A percentile compares a stretch with the other conserved stretches of the same genome.
phyloP scores from a whole-genome alignment of 2,797 vertebrate genomes.

The Mastacembelus armatus region DNA sequence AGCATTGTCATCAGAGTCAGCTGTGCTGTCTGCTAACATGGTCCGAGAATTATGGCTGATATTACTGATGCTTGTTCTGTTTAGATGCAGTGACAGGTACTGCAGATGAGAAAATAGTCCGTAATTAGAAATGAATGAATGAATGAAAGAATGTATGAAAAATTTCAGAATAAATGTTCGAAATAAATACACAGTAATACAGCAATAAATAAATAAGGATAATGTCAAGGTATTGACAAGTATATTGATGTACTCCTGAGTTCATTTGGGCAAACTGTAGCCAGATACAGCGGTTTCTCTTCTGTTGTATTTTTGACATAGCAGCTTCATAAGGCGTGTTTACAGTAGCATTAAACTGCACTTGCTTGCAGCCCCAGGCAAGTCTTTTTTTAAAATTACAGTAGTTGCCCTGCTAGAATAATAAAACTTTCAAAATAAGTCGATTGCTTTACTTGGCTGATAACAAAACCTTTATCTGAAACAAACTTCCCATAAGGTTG shows the following conservation, averaged over 20 bases:
- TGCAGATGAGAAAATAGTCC: conserved; percentile 1
- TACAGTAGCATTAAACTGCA: not conserved
- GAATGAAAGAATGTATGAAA: conserved; percentile 6
- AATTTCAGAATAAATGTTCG: conserved; percentile 3
- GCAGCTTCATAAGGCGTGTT: not conserved
- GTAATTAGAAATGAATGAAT: conserved; percentile 20
- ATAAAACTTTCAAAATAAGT: not conserved
- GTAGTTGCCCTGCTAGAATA: not conserved
- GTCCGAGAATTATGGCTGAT: conserved; percentile 42
- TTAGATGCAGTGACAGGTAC: conserved; percentile 54
- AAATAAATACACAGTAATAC: not conserved
- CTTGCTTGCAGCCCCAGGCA: not conserved
- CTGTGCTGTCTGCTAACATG: conserved; percentile 48
- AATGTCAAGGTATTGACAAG: not conserved
- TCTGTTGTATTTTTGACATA: not conserved
- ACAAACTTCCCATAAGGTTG: conserved; percentile 8
- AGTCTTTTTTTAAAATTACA: no score
- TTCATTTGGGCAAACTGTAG: not conserved
- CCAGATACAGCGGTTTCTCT: not conserved
- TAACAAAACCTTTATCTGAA: not conserved
- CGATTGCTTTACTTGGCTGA: not conserved
- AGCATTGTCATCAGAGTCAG: conserved; percentile 65
- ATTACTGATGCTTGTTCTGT: conserved; percentile 46
- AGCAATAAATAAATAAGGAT: not conserved
- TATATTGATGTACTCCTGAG: not conserved